Conservation (phyloP, 2,797 vertebrate genomes). For the Ispidina lecontei region DNA sequence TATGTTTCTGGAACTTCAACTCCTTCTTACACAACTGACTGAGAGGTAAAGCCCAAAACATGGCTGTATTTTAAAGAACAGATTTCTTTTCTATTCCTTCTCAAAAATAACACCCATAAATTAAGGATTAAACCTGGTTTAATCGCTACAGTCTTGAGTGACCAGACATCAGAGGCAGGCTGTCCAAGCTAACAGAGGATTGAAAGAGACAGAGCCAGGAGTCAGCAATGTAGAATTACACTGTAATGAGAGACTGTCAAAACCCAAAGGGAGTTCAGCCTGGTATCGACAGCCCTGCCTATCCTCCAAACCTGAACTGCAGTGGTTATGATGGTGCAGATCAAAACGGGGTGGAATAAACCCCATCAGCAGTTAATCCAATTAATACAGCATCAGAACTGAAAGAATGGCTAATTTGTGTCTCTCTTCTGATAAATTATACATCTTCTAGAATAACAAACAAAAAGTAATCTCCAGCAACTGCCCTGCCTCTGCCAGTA, state of each 20-base stretch:
- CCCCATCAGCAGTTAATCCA: not conserved
- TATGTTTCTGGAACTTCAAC: conserved; percentile 20
- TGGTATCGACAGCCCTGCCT: not conserved
- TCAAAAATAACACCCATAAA: not conserved
- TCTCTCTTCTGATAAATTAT: conserved; percentile 24
- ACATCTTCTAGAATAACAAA: conserved; percentile 16
- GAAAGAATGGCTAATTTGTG: not conserved
- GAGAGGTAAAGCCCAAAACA: not conserved
- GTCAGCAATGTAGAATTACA: not conserved
- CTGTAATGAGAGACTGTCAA: not conserved
- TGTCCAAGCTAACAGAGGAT: not conserved
- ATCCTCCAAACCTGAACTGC: not conserved
- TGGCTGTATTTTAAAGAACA: not conserved
- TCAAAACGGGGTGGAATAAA: not conserved
- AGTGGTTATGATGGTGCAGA: not conserved
- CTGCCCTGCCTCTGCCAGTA: conserved; percentile 18
- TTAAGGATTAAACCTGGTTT: not conserved
- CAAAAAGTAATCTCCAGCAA: conserved; percentile 37
- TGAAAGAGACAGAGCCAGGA: not conserved
- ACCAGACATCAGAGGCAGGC: not conserved
- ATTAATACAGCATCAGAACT: not conserved
- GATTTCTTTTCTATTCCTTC: not conserved
- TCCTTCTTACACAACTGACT: not conserved
- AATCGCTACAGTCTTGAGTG: not conserved
- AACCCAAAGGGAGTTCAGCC: not conserved